These are phyloP conservation scores for Cyanistes caeruleus DNA, from an alignment of 2,113 vertebrate genomes.

Conservation along the genomic window DNA sequence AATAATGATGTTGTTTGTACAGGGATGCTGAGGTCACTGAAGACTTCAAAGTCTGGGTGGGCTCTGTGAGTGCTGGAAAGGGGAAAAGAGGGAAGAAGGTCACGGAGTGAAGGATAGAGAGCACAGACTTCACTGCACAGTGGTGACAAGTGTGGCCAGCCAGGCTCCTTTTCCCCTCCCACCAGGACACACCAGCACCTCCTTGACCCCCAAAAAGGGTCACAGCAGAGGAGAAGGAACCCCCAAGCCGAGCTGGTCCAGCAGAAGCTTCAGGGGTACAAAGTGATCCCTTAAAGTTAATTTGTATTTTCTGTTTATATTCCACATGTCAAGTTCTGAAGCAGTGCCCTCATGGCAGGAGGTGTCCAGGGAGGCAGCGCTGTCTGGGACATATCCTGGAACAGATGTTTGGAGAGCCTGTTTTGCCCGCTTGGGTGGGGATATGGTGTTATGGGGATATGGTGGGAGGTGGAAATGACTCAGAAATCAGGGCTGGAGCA, in stretches of 20 bases:
- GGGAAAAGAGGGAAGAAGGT: neutral
- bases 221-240: neutral
- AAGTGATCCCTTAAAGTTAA: neutral
- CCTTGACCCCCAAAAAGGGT: fast-evolving
- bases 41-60: neutral
- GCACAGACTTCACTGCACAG: neutral
- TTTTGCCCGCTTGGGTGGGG: neutral
- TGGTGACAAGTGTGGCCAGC: neutral
- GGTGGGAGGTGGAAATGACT: neutral
- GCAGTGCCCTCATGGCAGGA: neutral
- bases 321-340: neutral
- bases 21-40: neutral
- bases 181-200: neutral
- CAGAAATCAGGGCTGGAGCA: neutral
- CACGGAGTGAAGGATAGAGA: neutral
- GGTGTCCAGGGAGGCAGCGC: neutral
- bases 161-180: neutral
- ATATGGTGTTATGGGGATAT: neutral
- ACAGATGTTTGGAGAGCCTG: neutral
- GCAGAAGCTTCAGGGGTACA: neutral
- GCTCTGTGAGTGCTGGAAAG: neutral
- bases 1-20: neutral
- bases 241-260: neutral
- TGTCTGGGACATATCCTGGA: neutral
- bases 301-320: neutral